Evolutionary conservation across 1,140 invertebrate species (phyloP).

Genomic region (Octopus sinensis): DNA sequence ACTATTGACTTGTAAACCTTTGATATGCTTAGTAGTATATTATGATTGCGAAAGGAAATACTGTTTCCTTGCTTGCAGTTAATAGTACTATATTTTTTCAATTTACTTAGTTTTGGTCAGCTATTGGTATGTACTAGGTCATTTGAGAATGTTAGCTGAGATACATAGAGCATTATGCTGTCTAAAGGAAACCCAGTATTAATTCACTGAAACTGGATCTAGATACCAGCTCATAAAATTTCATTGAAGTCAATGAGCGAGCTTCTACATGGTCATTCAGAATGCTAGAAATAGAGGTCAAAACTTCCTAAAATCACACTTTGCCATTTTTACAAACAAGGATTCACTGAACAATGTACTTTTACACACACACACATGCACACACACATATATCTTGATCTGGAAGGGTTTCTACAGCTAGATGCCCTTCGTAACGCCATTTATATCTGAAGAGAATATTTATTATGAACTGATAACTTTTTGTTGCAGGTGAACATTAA

Average conservation of each 20-base stretch:
- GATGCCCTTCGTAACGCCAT: neutral
- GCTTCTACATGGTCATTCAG: neutral
- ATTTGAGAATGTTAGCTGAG: neutral
- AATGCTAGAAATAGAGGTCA: neutral
- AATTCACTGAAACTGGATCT: neutral
- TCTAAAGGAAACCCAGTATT: neutral
- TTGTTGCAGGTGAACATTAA: conserved; percentile 71
- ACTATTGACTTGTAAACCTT: no score
- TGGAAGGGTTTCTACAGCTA: neutral
- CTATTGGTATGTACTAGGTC: neutral
- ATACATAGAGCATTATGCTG: neutral
- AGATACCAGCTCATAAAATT: neutral
- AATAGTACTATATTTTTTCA: conserved; percentile 16
- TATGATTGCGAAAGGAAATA: no score
- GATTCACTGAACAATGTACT: neutral
- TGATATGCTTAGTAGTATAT: no score
- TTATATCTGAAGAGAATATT: neutral
- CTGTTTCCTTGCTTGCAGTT: no score
- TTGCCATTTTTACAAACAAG: neutral
- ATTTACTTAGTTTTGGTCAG: neutral
- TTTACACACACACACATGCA: neutral
- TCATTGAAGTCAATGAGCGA: neutral
- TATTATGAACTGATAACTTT: conserved; percentile 6
- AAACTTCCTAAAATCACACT: neutral
- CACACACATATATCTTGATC: neutral